These are phyloP conservation scores for Ailurus styani DNA, from an alignment of 2,113 vertebrate species.

Conservation along the genomic window DNA sequence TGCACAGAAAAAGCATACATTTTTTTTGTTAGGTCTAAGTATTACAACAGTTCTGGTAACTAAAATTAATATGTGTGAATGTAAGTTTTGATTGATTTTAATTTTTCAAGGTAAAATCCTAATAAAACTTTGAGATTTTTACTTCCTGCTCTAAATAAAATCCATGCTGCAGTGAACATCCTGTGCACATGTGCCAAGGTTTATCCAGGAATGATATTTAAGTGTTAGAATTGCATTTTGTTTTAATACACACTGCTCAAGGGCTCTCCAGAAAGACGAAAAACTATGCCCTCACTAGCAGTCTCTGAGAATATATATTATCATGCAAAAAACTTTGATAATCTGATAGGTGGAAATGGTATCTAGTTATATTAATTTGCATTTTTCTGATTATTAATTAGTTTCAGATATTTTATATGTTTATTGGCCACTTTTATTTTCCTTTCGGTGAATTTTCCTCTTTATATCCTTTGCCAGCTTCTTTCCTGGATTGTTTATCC, in stretches of 20 bases:
- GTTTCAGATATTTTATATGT: not conserved
- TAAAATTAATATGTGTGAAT: not conserved
- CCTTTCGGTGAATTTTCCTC: conserved; percentile 15
- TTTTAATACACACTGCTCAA: not conserved
- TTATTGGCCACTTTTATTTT: not conserved
- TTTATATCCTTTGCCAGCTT: conserved; percentile 23
- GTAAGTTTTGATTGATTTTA: not conserved
- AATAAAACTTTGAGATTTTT: not conserved
- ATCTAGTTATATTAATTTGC: not conserved
- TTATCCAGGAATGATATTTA: not conserved
- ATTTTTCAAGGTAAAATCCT: conserved; percentile 18
- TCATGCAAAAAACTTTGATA: not conserved
- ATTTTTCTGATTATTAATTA: conserved; percentile 19
- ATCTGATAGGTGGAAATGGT: not conserved
- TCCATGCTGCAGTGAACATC: not conserved
- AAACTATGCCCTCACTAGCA: not conserved
- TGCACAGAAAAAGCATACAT: not conserved
- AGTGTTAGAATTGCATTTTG: not conserved
- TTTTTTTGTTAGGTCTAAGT: not conserved
- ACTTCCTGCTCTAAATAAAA: not conserved
- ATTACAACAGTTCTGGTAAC: not conserved
- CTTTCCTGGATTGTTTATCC: conserved; percentile 9
- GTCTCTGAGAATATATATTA: not conserved
- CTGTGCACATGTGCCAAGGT: not conserved
- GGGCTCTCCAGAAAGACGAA: not conserved